phyloP scores from a whole-genome alignment of 2,113 vertebrate species.

The Stigmatopora argus region DNA sequence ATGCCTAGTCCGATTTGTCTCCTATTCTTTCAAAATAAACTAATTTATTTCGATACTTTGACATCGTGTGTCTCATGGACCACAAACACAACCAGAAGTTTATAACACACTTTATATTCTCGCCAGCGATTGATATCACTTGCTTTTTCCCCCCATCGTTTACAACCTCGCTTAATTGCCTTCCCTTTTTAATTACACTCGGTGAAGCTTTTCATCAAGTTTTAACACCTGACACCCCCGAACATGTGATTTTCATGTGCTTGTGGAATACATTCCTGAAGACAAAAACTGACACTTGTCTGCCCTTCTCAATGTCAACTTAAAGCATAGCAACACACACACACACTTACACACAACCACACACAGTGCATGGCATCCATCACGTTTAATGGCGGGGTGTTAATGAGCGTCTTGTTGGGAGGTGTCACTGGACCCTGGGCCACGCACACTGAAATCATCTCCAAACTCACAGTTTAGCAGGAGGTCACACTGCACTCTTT shows the following conservation, averaged over 20 bases:
- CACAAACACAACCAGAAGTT: background rate
- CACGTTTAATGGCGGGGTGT: constrained; percentile 51
- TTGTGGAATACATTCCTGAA: constrained; percentile 9
- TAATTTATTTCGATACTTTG: background rate
- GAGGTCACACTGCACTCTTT: constrained; percentile 37
- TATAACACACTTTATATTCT: background rate
- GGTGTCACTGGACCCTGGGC: constrained; percentile 59
- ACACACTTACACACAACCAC: constrained; percentile 7
- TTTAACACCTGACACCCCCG: constrained; percentile 15
- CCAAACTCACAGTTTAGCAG: constrained; percentile 37
- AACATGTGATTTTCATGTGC: background rate
- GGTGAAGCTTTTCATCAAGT: constrained; percentile 7
- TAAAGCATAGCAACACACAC: constrained; percentile 8
- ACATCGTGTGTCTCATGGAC: background rate
- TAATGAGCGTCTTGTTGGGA: constrained; percentile 67
- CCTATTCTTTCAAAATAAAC: background rate
- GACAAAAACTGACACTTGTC: constrained; percentile 54
- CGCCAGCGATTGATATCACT: background rate
- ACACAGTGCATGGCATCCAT: constrained; percentile 32
- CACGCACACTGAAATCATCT: constrained; percentile 40
- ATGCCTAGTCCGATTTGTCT: background rate
- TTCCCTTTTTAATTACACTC: background rate
- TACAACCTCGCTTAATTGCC: background rate
- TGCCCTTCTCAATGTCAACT: constrained; percentile 34
- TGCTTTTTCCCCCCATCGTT: background rate